phyloP scores from a whole-genome alignment of 2,797 vertebrate species.

The Lophius americanus region DNA sequence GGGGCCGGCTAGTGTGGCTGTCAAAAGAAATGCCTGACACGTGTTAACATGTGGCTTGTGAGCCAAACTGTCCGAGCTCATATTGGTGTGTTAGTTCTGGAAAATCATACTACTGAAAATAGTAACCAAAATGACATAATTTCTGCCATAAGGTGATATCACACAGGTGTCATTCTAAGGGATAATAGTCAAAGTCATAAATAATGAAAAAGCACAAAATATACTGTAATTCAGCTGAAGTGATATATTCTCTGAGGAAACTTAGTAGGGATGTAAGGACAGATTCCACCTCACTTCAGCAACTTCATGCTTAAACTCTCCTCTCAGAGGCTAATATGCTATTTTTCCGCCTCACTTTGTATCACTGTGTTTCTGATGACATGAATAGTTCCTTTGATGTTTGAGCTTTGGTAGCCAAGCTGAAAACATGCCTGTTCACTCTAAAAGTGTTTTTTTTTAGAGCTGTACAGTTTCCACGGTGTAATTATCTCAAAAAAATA shows the following conservation, averaged over 20 bases:
- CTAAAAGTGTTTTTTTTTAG: too few species aligned
- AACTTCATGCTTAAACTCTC: not conserved
- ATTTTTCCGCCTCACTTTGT: not conserved
- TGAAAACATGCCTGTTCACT: too few species aligned
- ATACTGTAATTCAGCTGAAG: not conserved
- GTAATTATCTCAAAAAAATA: not conserved
- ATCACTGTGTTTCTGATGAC: not conserved
- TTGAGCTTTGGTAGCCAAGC: too few species aligned
- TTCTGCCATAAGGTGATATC: constrained; percentile 14
- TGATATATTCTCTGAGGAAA: not conserved
- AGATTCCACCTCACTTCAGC: not conserved
- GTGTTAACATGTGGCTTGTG: constrained; percentile 62
- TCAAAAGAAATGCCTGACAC: constrained; percentile 58
- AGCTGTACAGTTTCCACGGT: too few species aligned
- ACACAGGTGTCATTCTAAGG: constrained; percentile 26
- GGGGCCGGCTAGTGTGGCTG: constrained; percentile 47
- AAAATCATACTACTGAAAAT: constrained; percentile 44
- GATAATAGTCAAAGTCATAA: constrained; percentile 16
- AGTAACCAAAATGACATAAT: constrained; percentile 35
- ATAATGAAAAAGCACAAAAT: constrained; percentile 9
- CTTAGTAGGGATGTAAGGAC: too few species aligned
- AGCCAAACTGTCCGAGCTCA: constrained; percentile 53
- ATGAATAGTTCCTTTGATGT: not conserved
- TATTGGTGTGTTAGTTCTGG: constrained; percentile 34
- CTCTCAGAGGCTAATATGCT: not conserved